A percentile compares a stretch with the other conserved stretches of the same genome.
These are phyloP conservation scores for Rotaria magnacalcarata DNA, from an alignment of 2,888 invertebrate genomes.

Conservation along the genomic window DNA sequence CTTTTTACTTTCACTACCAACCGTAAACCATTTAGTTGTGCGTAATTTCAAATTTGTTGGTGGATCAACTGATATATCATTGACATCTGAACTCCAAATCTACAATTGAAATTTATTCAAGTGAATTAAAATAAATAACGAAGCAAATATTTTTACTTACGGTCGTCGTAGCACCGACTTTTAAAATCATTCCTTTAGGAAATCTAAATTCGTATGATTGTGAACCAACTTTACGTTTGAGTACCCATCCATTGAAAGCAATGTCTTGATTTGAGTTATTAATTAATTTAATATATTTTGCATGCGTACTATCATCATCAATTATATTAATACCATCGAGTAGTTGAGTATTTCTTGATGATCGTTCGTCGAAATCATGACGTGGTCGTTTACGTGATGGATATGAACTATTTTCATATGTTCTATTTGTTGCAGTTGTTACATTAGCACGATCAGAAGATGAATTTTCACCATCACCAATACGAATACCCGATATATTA, in stretches of 20 bases:
- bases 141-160: background rate
- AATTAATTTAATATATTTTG: background rate
- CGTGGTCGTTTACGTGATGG: background rate
- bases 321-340: background rate
- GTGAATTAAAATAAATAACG: no score
- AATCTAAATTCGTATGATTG: constrained; percentile 3
- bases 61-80: background rate
- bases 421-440: background rate
- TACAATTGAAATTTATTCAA: background rate
- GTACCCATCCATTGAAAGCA: background rate
- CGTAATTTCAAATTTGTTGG: constrained; percentile 30
- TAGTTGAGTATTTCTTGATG: background rate
- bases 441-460: background rate
- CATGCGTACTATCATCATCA: constrained; percentile 2
- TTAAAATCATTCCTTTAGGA: background rate
- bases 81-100: constrained; percentile 18
- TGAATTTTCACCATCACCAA: background rate
- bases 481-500: background rate
- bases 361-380: background rate
- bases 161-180: background rate
- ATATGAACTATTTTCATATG: background rate
- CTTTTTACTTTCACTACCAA: background rate
- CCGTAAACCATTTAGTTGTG: constrained; percentile 18
- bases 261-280: background rate
- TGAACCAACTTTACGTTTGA: constrained; percentile 15